These are phyloP conservation scores for Myocastor coypus DNA, from an alignment of 2,113 vertebrate species.

Conservation along the genomic window DNA sequence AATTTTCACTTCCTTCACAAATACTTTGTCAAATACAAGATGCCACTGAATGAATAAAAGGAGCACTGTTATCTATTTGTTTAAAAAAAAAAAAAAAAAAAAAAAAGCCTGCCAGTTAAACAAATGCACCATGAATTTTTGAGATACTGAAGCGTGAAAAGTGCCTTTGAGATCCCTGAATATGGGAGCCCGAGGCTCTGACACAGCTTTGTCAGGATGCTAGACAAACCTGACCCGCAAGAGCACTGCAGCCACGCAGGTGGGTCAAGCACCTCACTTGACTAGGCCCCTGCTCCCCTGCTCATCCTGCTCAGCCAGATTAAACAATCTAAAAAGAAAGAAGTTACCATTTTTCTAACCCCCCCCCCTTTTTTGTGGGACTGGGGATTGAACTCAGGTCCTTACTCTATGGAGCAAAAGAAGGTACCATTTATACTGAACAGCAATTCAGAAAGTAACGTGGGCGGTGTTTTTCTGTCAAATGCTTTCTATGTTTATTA, in stretches of 20 bases:
- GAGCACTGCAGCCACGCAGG: neutral
- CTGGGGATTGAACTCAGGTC: no score
- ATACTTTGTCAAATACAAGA: conserved; percentile 3
- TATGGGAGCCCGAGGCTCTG: neutral
- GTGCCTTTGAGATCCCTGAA: neutral
- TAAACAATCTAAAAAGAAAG: neutral
- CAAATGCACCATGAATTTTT: neutral
- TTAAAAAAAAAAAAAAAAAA: neutral
- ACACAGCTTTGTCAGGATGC: neutral
- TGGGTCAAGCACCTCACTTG: neutral
- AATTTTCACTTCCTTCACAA: neutral
- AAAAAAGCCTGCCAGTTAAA: conserved; percentile 48
- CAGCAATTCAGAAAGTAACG: conserved; percentile 4
- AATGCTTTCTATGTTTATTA: neutral
- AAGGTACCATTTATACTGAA: neutral
- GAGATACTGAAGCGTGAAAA: neutral
- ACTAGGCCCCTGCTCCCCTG: neutral
- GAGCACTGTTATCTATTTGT: neutral
- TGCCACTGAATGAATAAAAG: neutral
- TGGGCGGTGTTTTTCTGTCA: neutral
- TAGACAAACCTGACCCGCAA: neutral
- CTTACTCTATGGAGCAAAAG: neutral
- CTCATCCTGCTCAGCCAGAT: neutral
- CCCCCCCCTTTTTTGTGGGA: no score
- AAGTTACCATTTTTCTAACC: neutral